A percentile compares a stretch with the other conserved stretches of the same genome.
These are phyloP conservation scores for Ricordea florida DNA, from an alignment of 92 coral and sea anemone genomes.

Conservation along the genomic window DNA sequence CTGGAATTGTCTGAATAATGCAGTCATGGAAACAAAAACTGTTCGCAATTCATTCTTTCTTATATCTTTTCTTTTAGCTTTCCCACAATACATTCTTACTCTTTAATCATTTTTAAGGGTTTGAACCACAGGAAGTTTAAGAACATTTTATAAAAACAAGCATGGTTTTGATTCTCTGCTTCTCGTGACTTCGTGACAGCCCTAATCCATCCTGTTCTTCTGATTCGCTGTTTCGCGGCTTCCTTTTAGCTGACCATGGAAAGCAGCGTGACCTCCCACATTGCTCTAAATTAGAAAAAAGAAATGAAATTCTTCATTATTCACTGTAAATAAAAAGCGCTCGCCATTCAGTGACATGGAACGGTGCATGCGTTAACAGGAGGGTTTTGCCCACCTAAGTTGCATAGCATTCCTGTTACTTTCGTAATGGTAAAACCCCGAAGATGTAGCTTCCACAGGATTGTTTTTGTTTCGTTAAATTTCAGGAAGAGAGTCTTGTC, in stretches of 20 bases:
- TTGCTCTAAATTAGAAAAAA: constrained; percentile 70
- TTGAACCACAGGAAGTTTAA: too few species aligned
- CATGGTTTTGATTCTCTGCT: constrained; percentile 31
- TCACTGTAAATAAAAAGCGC: background rate
- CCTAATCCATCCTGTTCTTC: constrained; percentile 35
- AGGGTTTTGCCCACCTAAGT: background rate
- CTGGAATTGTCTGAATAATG: too few species aligned
- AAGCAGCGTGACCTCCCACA: constrained; percentile 80
- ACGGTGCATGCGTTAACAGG: background rate
- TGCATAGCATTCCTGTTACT: background rate
- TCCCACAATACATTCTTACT: too few species aligned
- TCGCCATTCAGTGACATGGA: background rate
- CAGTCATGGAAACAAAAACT: too few species aligned
- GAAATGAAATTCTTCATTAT: background rate
- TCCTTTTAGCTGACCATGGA: constrained; percentile 50
- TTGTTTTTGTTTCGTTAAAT: constrained; percentile 57
- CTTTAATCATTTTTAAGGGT: too few species aligned
- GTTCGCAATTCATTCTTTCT: too few species aligned
- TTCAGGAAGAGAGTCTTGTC: constrained; percentile 71
- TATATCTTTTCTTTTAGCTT: too few species aligned
- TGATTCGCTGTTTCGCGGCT: constrained; percentile 67
- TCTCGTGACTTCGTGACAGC: constrained; percentile 56
- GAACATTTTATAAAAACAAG: constrained; percentile 1
- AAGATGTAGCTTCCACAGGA: constrained; percentile 26
- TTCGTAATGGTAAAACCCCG: too few species aligned